Percentiles rank a stretch among this genome's conserved stretches.
These are phyloP conservation scores for Zaprionus taronus DNA, from an alignment of 1,140 invertebrate genomes.

Conservation along the genomic window DNA sequence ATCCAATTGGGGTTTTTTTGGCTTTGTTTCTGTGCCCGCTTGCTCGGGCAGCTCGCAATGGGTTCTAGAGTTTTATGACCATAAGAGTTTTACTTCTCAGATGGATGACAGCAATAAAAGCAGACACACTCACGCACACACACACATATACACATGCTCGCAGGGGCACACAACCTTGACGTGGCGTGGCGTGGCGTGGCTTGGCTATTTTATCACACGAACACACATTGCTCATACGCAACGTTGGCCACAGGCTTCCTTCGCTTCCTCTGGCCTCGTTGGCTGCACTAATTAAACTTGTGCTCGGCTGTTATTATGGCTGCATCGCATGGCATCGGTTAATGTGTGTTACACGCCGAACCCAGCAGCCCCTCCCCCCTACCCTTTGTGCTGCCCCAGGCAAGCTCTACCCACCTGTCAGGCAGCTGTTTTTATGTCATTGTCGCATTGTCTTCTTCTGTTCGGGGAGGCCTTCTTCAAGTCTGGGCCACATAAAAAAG, in stretches of 20 bases:
- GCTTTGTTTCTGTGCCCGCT: slow-evolving; percentile 60
- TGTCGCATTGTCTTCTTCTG: slow-evolving; percentile 63
- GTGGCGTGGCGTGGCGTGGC: slow-evolving; percentile 23
- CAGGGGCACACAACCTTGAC: slow-evolving; percentile 54
- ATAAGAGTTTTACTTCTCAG: slow-evolving; percentile 80
- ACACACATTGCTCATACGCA: slow-evolving; percentile 82
- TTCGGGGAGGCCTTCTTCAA: slow-evolving; percentile 27
- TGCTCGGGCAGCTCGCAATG: slow-evolving; percentile 32
- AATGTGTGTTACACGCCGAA: slow-evolving; percentile 73
- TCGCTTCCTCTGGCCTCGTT: slow-evolving; percentile 61
- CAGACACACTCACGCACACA: slow-evolving; percentile 45
- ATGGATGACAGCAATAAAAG: slow-evolving; percentile 81
- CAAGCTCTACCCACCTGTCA: slow-evolving; percentile 7
- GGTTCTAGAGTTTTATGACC: slow-evolving; percentile 80
- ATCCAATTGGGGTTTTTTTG: slow-evolving; percentile 47
- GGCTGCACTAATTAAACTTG: slow-evolving; percentile 82
- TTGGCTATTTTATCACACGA: slow-evolving; percentile 76
- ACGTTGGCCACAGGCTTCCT: slow-evolving; percentile 72
- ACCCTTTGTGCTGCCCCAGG: background rate
- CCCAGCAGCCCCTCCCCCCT: slow-evolving; percentile 18
- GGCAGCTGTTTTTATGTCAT: slow-evolving; percentile 69
- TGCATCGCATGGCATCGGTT: slow-evolving; percentile 82
- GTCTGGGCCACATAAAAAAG: slow-evolving; percentile 32
- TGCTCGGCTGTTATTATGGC: slow-evolving; percentile 78
- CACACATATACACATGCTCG: background rate